Evolutionary conservation across 1,140 invertebrate genomes (phyloP), one percentile per base, ranked within the genome.

Genomic region (Latrodectus geometricus): DNA sequence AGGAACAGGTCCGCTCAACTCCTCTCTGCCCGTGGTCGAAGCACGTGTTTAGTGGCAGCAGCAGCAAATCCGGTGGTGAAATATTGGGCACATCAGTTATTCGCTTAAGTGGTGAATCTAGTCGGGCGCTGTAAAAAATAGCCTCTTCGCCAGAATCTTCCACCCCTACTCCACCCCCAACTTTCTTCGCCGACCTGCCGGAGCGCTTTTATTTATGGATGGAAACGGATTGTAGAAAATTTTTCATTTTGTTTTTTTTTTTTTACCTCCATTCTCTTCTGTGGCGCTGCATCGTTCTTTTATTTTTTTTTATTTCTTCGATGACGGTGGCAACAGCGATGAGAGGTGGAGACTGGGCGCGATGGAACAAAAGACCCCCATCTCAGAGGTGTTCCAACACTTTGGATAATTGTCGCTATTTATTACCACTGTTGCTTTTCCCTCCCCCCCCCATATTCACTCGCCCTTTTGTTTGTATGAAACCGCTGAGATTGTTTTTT

Each of bases 71-170:
- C 69, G 14, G 56, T 49, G 56, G 81, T 83, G 81, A 83, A 83
- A 83, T 83, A 83, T 75, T 75, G 73, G 54, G 81, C 21, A 74
- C 81, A 83, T 83, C 81, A 83, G 75, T 83, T 83, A 83, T 83
- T 75, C 81, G 23, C 75, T 75, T 83, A 83, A 83, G 81, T 83
- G 72, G 81, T 20, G 72, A 66, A 83, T 75, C 56, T 74, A 75
- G 81, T 83, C 81, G 54, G 72, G 72, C 65, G 73, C 54, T 21
- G 54, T 74, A 83, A 83, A 75, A 75, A 75, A 83, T 75, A 83
- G 48, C 81, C 35, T 75, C 72, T 75, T 74, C 81, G 56, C 54
- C 54, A 23, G n/a, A n/a, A 72, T 82, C 48, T 73, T 21, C 21
- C 17, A 20, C 20, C n/a, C 12, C 69, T n/a, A 17, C 79, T 68